Evolutionary conservation across 2,888 invertebrate species (phyloP).

Genomic region (Ferdinandea cuprea): DNA sequence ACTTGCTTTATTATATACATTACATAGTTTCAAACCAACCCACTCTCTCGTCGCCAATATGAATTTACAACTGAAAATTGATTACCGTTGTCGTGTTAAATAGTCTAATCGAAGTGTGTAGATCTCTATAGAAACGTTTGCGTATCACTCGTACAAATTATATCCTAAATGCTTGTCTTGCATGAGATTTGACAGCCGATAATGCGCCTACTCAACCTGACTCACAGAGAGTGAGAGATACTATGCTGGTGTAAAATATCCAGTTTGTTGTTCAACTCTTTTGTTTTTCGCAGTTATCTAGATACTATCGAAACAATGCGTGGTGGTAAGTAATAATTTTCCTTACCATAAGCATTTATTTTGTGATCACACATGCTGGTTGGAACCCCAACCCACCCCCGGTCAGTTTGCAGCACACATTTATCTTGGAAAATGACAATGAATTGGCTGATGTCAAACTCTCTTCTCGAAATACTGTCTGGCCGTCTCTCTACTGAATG

Average conservation of each 20-base stretch:
- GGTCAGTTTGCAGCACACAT: slow-evolving; percentile 3
- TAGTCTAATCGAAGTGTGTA: slow-evolving; percentile 64
- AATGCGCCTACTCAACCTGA: slow-evolving; percentile 57
- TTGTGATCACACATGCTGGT: slow-evolving; percentile 20
- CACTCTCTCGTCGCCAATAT: slow-evolving; percentile 12
- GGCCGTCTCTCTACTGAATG: slow-evolving; percentile 40
- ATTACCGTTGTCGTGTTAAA: slow-evolving; percentile 70
- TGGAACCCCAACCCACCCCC: slow-evolving; percentile 21
- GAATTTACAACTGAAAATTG: slow-evolving; percentile 49
- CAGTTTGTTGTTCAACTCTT: slow-evolving; percentile 50
- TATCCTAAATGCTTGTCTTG: slow-evolving; percentile 71
- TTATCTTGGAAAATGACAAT: slow-evolving; percentile 29
- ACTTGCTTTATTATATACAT: slow-evolving; percentile 18
- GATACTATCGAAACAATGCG: neutral
- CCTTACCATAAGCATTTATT: slow-evolving; percentile 27
- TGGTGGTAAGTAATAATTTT: slow-evolving; percentile 8
- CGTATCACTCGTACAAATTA: slow-evolving; percentile 69
- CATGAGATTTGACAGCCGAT: slow-evolving; percentile 64
- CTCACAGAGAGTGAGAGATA: neutral
- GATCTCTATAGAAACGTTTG: slow-evolving; percentile 50
- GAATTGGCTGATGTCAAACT: slow-evolving; percentile 43
- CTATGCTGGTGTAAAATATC: slow-evolving; percentile 28
- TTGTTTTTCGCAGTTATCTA: slow-evolving; percentile 4
- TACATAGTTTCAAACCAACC: slow-evolving; percentile 1
- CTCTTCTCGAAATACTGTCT: slow-evolving; percentile 50